phyloP scores from a whole-genome alignment of 2,797 vertebrate genomes.

The Hapalemur alaotrensis region DNA sequence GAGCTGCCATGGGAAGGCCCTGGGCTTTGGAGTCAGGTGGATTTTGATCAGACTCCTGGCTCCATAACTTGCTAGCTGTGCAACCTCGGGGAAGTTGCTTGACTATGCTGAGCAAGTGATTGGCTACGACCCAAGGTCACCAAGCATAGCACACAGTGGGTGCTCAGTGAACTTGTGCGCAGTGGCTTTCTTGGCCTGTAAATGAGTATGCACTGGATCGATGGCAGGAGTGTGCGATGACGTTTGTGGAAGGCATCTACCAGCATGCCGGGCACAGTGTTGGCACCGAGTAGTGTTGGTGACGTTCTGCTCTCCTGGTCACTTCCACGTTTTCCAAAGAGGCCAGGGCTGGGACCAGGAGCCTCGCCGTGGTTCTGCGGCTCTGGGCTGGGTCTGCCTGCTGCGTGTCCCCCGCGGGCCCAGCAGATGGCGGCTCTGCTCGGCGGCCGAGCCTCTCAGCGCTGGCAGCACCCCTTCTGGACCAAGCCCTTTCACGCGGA shows the following conservation, averaged over 20 bases:
- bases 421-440: conserved; percentile 57
- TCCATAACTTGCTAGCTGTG: neutral
- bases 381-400: neutral
- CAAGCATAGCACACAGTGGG: neutral
- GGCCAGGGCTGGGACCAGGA: too few species aligned
- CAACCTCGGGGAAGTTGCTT: neutral
- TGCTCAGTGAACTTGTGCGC: accelerated
- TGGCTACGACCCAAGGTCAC: neutral
- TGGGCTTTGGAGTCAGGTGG: neutral
- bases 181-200: neutral
- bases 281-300: accelerated
- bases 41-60: too few species aligned
- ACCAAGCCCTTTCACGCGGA: neutral
- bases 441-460: neutral
- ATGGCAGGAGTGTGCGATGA: accelerated
- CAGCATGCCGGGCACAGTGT: accelerated
- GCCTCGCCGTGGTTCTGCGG: neutral
- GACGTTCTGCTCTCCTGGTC: neutral
- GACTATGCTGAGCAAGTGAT: neutral
- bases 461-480: neutral
- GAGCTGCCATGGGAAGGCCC: accelerated
- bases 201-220: accelerated
- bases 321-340: neutral
- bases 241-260: neutral
- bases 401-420: neutral